Evolutionary conservation across 2,888 invertebrate genomes (phyloP), one percentile per base, ranked within the genome.

Genomic region (Tachystola acroxantha): DNA sequence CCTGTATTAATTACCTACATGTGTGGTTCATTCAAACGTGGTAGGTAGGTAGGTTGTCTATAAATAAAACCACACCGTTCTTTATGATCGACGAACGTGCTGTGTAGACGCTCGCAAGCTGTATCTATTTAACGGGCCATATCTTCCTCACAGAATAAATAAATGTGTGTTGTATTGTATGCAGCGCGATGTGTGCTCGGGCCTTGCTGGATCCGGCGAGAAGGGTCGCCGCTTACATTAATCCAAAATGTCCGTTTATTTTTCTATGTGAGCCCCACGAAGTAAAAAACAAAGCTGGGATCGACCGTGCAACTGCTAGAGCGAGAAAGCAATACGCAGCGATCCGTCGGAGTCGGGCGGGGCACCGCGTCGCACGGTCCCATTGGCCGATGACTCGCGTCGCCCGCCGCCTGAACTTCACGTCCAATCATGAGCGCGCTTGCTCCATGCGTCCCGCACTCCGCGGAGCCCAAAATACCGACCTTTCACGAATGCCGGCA

Each of bases 241-340:
- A 79, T 80, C 72, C 85, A 85, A 84, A 84, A 85, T 86, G 85
- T 85, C 85, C 80, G 84, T 81, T 85, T 79, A 79, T 82, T 85
- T 80, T 37, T 36, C 33, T 77, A 82, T 75, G 63, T 82, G 77
- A 75, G 68, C 54, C 62, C 55, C 55, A 57, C 61, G 59, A 52
- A 53, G 68, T 63, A 75, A 84, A 82, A 85, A 84, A 80, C 70
- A 70, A 73, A 64, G 59, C 64, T 46, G 52, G 53, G 68, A 72
- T 76, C 76, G 72, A 75, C 63, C 77, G 69, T 55, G 54, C 55
- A 48, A 57, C 62, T 56, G 58, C 42, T 43, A 54, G 74, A 80
- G 54, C 56, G 78, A 72, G 82, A 79, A 48, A 45, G 64, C 55
- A 55, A 64, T 54, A 61, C 46, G 43, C 57, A 55, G 51, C 58